Evolutionary conservation across 2,888 invertebrate genomes (phyloP).

Genomic region (Plebejus anna): DNA sequence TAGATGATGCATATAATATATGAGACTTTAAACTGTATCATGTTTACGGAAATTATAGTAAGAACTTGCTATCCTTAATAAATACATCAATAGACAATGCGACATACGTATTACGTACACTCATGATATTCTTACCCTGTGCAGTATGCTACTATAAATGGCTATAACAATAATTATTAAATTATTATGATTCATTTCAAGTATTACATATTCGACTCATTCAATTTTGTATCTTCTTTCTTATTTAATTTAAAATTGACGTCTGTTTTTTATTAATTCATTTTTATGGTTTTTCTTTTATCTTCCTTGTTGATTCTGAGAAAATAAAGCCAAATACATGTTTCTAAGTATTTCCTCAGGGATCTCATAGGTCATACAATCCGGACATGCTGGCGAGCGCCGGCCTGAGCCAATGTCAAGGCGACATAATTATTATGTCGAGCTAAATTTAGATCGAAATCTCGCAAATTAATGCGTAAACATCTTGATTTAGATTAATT

Average conservation of each 20-base stretch:
- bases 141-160: too few relatives aligned
- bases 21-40: neutral
- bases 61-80: neutral
- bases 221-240: too few relatives aligned
- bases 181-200: too few relatives aligned
- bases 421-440: constrained; percentile 53
- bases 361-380: constrained; percentile 3
- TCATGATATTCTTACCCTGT: too few relatives aligned
- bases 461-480: constrained; percentile 46
- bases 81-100: neutral
- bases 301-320: constrained; percentile 4
- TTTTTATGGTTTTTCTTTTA: neutral
- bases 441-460: constrained; percentile 51
- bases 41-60: constrained; percentile 16
- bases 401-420: constrained; percentile 56
- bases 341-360: neutral
- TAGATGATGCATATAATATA: neutral
- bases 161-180: too few relatives aligned
- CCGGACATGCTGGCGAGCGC: constrained; percentile 34
- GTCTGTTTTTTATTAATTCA: neutral
- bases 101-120: too few relatives aligned
- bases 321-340: neutral
- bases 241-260: too few relatives aligned
- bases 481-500: constrained; percentile 31
- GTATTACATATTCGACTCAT: too few relatives aligned